A percentile compares a stretch with the other conserved stretches of the same genome.
Evolutionary conservation across 1,140 invertebrate species (phyloP).

Genomic region (Tetragonula clypearis): DNA sequence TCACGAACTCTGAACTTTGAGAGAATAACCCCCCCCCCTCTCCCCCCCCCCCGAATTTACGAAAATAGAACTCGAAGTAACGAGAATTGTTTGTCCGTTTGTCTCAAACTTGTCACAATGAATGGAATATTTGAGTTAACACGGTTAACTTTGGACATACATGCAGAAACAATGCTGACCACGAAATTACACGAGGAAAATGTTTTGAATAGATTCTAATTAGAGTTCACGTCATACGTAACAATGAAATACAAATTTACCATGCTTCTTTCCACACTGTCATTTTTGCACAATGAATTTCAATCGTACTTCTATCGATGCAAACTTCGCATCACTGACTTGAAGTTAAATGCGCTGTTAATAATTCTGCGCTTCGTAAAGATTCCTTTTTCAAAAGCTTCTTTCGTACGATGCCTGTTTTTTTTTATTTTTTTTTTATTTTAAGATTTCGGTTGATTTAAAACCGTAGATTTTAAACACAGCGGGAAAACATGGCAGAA

Average conservation of each 20-base stretch:
- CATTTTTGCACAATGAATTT: background rate
- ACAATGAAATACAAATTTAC: background rate
- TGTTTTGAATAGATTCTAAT: background rate
- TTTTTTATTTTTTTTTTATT: background rate
- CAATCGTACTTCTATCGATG: background rate
- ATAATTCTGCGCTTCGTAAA: background rate
- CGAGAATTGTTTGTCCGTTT: background rate
- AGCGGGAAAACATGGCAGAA: background rate
- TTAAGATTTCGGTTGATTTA: background rate
- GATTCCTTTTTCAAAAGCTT: too few relatives aligned
- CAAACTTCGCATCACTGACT: background rate
- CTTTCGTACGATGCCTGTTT: too few relatives aligned
- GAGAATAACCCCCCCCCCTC: background rate
- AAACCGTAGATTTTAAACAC: background rate
- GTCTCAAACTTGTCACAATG: background rate
- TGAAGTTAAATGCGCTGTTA: background rate
- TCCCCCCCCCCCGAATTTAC: too few relatives aligned
- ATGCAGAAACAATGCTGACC: background rate
- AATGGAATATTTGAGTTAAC: background rate
- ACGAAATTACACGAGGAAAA: background rate
- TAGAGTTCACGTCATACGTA: background rate
- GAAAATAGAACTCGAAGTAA: background rate
- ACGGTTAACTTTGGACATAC: background rate
- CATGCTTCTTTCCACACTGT: too few relatives aligned
- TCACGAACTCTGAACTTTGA: background rate